Conservation (phyloP, 2,113 vertebrate genomes). For the Neotoma lepida region DNA sequence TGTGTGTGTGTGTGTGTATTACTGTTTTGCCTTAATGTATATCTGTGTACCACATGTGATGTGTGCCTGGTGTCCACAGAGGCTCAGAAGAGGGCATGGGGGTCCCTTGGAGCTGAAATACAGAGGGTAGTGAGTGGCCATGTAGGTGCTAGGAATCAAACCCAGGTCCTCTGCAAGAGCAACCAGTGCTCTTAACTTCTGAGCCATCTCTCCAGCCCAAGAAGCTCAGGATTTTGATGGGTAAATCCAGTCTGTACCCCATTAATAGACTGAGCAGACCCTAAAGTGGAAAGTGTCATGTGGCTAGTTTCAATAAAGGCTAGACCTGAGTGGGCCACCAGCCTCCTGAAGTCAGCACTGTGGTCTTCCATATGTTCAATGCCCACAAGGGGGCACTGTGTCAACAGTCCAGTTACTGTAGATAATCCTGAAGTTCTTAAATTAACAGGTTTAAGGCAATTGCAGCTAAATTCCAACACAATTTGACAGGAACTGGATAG, state of each 20-base stretch:
- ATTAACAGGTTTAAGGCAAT: not conserved
- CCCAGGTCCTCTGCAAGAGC: not conserved
- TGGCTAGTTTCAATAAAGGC: not conserved
- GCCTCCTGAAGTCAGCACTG: not conserved
- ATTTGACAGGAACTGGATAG: not conserved
- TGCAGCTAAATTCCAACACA: not conserved
- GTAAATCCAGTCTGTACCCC: rapidly evolving
- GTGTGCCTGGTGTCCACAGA: not conserved
- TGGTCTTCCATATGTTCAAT: rapidly evolving
- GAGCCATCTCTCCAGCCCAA: not conserved
- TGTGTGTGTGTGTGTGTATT: not conserved
- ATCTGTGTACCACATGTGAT: not conserved
- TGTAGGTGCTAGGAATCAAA: not conserved
- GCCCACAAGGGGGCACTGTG: not conserved
- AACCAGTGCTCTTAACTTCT: not conserved
- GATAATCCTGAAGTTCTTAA: too few relatives aligned
- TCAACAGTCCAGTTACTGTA: not conserved
- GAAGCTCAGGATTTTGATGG: rapidly evolving
- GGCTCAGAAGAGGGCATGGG: not conserved
- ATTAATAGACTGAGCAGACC: not conserved
- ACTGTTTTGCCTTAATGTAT: not conserved
- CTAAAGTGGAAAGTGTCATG: not conserved
- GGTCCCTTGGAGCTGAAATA: not conserved
- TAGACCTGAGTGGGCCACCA: not conserved
- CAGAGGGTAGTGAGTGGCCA: not conserved